Evolutionary conservation across 2,888 invertebrate species (phyloP).

Genomic region (Clostera curtula): DNA sequence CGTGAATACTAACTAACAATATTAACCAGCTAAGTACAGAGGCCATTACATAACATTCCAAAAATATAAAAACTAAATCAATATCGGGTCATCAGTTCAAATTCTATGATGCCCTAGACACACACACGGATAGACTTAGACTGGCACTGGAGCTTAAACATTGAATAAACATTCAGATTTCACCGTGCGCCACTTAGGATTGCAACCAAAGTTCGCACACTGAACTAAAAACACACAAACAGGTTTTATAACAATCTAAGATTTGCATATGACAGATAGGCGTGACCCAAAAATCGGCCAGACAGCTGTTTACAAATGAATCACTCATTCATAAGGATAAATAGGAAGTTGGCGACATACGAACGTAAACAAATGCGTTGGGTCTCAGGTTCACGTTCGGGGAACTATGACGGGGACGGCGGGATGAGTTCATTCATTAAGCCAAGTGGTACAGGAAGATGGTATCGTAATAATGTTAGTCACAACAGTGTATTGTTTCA

Average conservation of each 20-base stretch:
- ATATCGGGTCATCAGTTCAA: too few species aligned
- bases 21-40: too few species aligned
- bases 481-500: slow-evolving; percentile 11
- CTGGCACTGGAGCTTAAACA: too few species aligned
- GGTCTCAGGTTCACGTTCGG: slow-evolving; percentile 37
- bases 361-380: slow-evolving; percentile 20
- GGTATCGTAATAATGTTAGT: slow-evolving; percentile 34
- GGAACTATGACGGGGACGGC: slow-evolving; percentile 39
- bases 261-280: slow-evolving; percentile 1
- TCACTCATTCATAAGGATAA: slow-evolving; percentile 36
- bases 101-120: too few species aligned
- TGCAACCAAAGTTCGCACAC: slow-evolving; percentile 1
- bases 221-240: slow-evolving; percentile 1
- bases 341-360: slow-evolving; percentile 43
- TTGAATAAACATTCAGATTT: too few species aligned
- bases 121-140: too few species aligned
- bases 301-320: slow-evolving; percentile 21
- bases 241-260: slow-evolving; percentile 1
- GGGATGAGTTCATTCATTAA: slow-evolving; percentile 38
- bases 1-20: too few species aligned
- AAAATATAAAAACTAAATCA: too few species aligned
- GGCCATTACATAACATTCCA: too few species aligned
- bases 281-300: slow-evolving; percentile 17
- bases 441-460: slow-evolving; percentile 16
- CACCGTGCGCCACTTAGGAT: too few species aligned